Evolutionary conservation across 2,113 vertebrate species (phyloP), one percentile per base, ranked within the genome.

Genomic region (Orthonyx spaldingii): DNA sequence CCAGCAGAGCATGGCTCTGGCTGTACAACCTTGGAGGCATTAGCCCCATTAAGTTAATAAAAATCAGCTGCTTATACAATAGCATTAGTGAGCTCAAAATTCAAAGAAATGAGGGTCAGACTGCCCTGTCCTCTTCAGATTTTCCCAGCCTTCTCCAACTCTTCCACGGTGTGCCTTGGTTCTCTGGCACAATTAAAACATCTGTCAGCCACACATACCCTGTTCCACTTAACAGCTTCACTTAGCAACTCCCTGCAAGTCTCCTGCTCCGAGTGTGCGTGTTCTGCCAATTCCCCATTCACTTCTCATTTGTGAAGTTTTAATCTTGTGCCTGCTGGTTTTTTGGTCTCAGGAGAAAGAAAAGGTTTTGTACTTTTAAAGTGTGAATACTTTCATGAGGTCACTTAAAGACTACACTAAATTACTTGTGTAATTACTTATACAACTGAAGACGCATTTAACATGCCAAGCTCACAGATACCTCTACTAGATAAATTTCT

Each of bases 321-420:
- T 95, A 96, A 96, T 93, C 92, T 89, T 88, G 89, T 88, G 75
- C 91, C 84, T 96, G 84, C 90, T 96, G 94, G 1, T 90, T 87
- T 93, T 96, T 91, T 41, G 66, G 89, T 96, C 96, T 96, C 94
- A 80, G 41, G 90, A 96, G 96, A 93, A 94, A 80, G 57, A 88
- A 92, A 93, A 95, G 89, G 91, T 92, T 97, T 96, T 93, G 87
- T 93, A 89, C 77, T 93, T 93, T 91, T 64, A n/a, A 94, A 96
- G 78, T 77, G 92, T 96, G 95, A 96, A 85, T 96, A 96, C 84
- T 93, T 96, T 87, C 93, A 93, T 37, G 85, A 96, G 93, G 90
- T 96, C 87, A 90, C 76, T 87, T 93, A 82, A 89, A 91, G 76
- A 93, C 59, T 92, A 87, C 0, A 1, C 55, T 89, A 86, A 95